phyloP scores from a whole-genome alignment of 2,797 vertebrate genomes.

The Muraenolepis orangiensis region DNA sequence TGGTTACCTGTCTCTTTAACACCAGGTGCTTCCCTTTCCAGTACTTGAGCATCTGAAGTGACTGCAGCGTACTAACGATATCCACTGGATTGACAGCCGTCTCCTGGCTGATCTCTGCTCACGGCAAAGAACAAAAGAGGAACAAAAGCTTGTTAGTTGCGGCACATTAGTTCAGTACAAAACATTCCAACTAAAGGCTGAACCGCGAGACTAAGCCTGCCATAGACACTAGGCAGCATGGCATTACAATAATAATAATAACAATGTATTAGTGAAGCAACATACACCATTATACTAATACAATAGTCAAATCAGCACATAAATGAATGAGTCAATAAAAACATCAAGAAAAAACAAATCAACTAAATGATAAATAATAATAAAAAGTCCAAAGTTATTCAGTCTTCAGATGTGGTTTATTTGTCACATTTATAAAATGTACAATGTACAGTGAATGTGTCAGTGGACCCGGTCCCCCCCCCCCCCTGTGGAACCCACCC shows the following conservation, averaged over 20 bases:
- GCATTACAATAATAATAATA: neutral
- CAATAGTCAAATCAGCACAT: too few species aligned
- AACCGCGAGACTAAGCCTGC: too few species aligned
- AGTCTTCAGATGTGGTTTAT: too few species aligned
- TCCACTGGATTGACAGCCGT: constrained; percentile 97
- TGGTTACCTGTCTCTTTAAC: constrained; percentile 90
- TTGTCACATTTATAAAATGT: too few species aligned
- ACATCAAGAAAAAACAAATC: neutral
- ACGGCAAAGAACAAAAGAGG: constrained; percentile 6
- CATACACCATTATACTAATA: neutral
- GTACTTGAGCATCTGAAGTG: constrained; percentile 99
- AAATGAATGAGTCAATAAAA: neutral
- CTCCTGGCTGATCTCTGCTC: constrained; percentile 99
- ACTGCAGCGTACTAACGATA: constrained; percentile 98
- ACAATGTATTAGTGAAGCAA: neutral
- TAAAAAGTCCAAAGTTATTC: neutral
- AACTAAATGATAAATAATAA: neutral
- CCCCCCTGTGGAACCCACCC: too few species aligned
- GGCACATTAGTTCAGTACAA: too few species aligned
- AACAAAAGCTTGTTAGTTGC: neutral
- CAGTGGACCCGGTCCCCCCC: too few species aligned
- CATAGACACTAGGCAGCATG: too few species aligned
- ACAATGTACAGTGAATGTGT: too few species aligned
- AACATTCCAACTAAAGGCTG: too few species aligned
- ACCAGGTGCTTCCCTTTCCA: constrained; percentile 99